Base-by-base conservation (phyloP, 2,797 vertebrate species). In the Pseudochirops cupreus region DNA sequence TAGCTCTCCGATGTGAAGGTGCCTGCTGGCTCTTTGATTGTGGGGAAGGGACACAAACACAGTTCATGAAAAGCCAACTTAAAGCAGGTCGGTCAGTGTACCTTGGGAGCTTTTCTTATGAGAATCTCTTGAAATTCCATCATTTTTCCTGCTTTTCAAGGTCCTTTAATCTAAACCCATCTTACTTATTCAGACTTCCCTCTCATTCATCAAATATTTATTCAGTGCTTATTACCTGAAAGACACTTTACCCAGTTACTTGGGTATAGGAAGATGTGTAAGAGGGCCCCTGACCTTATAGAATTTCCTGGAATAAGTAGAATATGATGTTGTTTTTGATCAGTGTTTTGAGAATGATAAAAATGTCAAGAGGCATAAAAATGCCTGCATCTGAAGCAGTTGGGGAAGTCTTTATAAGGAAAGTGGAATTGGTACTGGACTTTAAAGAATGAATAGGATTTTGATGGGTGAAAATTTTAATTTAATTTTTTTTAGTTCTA, bases 11-110 rank as follows among this genome's bases (percentile, higher is more conserved):
- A 59, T 97, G 98, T 7, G 99, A 99, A 29, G 99, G 99, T 9
- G 99, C 99, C 1, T 99, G 99, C 92, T 99, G 99, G 99, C 99
- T 99, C 91, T 99, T 99, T n/a, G 99, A 99, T 98, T 99, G 99
- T 92, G 99, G 99, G 0, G 99, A 99, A 67, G 99, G 99, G 0
- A 99, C 99, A 0, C 99, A 99, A 97, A 99, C 99, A 0, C 99
- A 99, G 50, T 97, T 99, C 62, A 99, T 99, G 99, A 99, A 98
- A 98, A 99, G 99, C 97, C 99, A 98, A 0, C 98, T 99, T 5
- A 98, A 98, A 98, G 99, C 99, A 98, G 99, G 99, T 99, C 0
- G 10, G 98, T 97, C 96, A 52, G 4, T 16, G 39, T 82, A 3
- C 94, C 94, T 74, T 3, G 9, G 18, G 18, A 26, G 14, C 54